Conservation (phyloP, 2,888 invertebrate genomes). For the Tetragnatha montana region DNA sequence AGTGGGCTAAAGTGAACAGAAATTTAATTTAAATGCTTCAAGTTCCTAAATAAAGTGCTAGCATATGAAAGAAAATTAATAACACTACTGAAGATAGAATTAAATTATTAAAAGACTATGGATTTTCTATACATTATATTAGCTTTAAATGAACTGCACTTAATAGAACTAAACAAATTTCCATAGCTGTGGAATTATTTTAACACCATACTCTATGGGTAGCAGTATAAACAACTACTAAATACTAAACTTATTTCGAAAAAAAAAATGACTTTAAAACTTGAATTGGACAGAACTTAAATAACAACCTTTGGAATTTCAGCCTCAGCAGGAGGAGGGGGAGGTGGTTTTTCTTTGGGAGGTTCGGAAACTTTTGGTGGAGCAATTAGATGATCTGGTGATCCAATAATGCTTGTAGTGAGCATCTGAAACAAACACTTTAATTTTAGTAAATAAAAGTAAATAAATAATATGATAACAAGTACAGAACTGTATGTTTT, state of each 20-base stretch:
- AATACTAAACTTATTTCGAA: no score
- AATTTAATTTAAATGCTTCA: no score
- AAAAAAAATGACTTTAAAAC: background rate
- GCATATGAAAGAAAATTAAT: background rate
- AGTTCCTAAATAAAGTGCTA: no score
- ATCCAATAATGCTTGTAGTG: conserved; percentile 1
- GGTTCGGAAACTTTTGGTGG: conserved; percentile 83
- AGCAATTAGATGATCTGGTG: conserved; percentile 76
- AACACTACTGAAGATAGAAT: background rate
- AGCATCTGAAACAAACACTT: conserved; percentile 4
- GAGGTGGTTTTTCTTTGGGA: conserved; percentile 90
- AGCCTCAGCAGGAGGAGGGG: conserved; percentile 82
- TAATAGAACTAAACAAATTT: background rate
- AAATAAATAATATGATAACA: no score
- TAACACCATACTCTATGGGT: background rate
- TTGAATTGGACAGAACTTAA: background rate
- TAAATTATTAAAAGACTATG: background rate
- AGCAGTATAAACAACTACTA: background rate
- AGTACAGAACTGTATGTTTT: no score
- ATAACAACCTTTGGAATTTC: conserved; percentile 75
- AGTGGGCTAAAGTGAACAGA: conserved; percentile 16
- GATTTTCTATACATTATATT: background rate
- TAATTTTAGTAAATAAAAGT: no score
- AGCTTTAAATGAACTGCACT: background rate
- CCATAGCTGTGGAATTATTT: no score